Evolutionary conservation across 2,113 vertebrate genomes (phyloP).

Genomic region (human (Homo sapiens)): DNA sequence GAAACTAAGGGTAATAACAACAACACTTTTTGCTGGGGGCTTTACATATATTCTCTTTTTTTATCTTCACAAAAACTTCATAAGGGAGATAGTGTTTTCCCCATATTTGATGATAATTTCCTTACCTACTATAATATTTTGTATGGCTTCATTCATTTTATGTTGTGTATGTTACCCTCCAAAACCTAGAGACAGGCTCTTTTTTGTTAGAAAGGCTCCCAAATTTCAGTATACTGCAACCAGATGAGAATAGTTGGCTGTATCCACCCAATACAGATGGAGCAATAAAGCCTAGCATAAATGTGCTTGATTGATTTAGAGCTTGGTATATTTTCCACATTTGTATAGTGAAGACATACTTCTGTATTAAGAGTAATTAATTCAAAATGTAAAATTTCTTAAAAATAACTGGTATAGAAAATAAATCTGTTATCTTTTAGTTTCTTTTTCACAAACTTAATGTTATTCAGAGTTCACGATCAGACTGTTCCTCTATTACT

Average conservation of each 20-base stretch:
- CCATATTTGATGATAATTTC: neutral
- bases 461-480: neutral
- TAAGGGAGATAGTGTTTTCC: neutral
- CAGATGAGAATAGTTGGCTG: neutral
- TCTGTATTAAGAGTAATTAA: conserved; percentile 1
- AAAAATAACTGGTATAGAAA: conserved; percentile 2
- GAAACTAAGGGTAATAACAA: neutral
- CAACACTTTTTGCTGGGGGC: neutral
- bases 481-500: neutral
- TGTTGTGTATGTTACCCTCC: neutral
- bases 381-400: conserved; percentile 39
- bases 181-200: neutral
- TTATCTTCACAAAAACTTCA: neutral
- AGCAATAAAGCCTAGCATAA: neutral
- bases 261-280: neutral
- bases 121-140: neutral
- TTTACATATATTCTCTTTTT: neutral
- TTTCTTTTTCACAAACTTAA: neutral
- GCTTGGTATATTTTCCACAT: neutral
- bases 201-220: neutral
- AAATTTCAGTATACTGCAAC: neutral
- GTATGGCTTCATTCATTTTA: neutral
- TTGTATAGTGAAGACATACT: neutral
- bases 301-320: neutral
- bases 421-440: neutral